Evolutionary conservation across 1,140 invertebrate genomes (phyloP), one percentile per base, ranked within the genome.

Genomic region (Venturia canescens): DNA sequence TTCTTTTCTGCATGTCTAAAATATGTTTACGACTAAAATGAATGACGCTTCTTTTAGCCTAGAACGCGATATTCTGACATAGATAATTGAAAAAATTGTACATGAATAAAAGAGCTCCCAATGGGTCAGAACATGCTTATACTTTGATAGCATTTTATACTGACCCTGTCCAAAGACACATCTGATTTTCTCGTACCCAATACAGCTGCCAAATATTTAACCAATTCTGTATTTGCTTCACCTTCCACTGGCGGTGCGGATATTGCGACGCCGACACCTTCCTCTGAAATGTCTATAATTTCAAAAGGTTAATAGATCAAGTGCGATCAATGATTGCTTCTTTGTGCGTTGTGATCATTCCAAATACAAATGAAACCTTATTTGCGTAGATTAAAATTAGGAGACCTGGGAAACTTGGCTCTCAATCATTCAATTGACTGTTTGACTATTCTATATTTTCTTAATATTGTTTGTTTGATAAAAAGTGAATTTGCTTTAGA

Each of bases 191-290:
- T 93, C 0, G 96, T 83, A 21, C 93, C 93, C 13, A 97, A 88
- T 34, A 96, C 86, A 82, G 94, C 93, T 0, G 96, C 92, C 18
- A 97, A 88, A 86, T 94, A 97, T 90, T 95, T 95, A 0, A 96
- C 89, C 11, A 97, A 92, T 87, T 96, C 96, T 50, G 93, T 92
- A 85, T 97, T 97, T 7, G 96, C 96, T 91, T 96, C 95, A 4
- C 96, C 96, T 87, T 97, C 96, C 5, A 95, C 93, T 3, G 96
- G 95, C 31, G 96, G 95, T 4, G 96, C 96, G 78, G 93, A 93
- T 83, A 97, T 96, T 87, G 96, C 95, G 57, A 97, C 92, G 38
- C 94, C 93, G 16, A 96, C 91, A 27, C 90, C 92, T 82, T 93
- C 93, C 2, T 89, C 86, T 29, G 86, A 86, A 78, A 93, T 90